These are phyloP conservation scores for Bactericera cockerelli DNA, from an alignment of 1,140 invertebrate species.

Conservation along the genomic window DNA sequence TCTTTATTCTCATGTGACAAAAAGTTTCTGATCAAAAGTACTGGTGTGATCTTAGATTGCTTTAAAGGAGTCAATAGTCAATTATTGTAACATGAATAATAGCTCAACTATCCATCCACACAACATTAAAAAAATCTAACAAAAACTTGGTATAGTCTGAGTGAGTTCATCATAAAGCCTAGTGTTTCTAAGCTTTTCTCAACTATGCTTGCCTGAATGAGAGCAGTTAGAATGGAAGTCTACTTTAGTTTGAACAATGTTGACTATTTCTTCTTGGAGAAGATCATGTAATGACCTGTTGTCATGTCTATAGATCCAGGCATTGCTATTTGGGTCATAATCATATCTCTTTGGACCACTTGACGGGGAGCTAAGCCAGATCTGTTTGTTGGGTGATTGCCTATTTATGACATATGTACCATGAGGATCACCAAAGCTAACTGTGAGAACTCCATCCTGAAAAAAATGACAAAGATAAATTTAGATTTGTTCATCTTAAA, in stretches of 20 bases:
- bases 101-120: no score
- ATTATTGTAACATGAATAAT: no score
- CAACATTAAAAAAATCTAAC: no score
- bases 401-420: slow-evolving; percentile 96
- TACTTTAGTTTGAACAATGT: slow-evolving; percentile 44
- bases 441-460: slow-evolving; percentile 84
- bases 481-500: neutral
- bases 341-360: slow-evolving; percentile 93
- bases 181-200: no score
- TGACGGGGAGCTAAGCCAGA: slow-evolving; percentile 88
- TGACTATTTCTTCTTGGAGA: slow-evolving; percentile 63
- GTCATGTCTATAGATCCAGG: slow-evolving; percentile 87
- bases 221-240: slow-evolving; percentile 36
- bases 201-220: slow-evolving; percentile 9
- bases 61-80: no score
- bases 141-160: no score
- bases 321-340: slow-evolving; percentile 41
- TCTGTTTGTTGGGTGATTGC: slow-evolving; percentile 88
- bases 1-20: no score
- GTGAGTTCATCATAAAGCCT: no score
- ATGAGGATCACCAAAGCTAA: slow-evolving; percentile 54
- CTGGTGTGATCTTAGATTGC: no score
- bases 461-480: slow-evolving; percentile 24
- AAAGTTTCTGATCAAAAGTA: no score
- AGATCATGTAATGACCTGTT: slow-evolving; percentile 62